Percentiles rank a stretch among this genome's conserved stretches.
These are phyloP conservation scores for Hydropsyche betteni DNA, from an alignment of 2,888 invertebrate species.

Conservation along the genomic window DNA sequence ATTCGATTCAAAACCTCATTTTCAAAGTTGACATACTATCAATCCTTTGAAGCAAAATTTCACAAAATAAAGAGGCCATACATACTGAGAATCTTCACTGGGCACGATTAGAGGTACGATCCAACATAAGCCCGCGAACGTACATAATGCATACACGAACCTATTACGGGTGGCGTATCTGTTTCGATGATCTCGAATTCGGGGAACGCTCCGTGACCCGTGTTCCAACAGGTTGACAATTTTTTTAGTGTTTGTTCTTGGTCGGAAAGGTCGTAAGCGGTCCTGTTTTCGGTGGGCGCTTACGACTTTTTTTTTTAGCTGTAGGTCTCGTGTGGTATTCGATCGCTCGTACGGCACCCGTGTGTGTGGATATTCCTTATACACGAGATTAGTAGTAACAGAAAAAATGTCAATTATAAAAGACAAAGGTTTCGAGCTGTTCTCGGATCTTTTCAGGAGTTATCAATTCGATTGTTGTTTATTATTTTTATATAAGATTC, in stretches of 20 bases:
- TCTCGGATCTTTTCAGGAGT: constrained; percentile 23
- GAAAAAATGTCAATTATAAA: constrained; percentile 52
- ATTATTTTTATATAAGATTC: no score
- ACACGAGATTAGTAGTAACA: constrained; percentile 50
- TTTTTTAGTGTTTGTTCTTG: constrained; percentile 39
- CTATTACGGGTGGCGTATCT: constrained; percentile 33
- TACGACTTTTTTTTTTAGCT: background rate
- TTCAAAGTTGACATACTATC: no score
- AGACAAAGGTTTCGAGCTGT: constrained; percentile 52
- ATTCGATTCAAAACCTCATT: no score
- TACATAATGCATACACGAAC: background rate
- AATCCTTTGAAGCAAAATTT: no score
- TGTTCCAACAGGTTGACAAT: constrained; percentile 51
- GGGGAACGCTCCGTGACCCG: constrained; percentile 50
- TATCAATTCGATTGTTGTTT: background rate
- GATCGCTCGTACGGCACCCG: constrained; percentile 33
- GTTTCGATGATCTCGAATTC: constrained; percentile 38
- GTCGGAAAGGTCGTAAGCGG: constrained; percentile 18
- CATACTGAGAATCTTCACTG: background rate
- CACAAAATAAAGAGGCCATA: background rate
- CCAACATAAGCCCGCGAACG: background rate
- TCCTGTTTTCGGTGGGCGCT: background rate
- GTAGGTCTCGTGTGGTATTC: background rate
- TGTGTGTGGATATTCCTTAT: constrained; percentile 46
- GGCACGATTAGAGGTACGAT: constrained; percentile 1